Base-by-base conservation (phyloP, 2,113 vertebrate species). In the Epinephelus fuscoguttatus region DNA sequence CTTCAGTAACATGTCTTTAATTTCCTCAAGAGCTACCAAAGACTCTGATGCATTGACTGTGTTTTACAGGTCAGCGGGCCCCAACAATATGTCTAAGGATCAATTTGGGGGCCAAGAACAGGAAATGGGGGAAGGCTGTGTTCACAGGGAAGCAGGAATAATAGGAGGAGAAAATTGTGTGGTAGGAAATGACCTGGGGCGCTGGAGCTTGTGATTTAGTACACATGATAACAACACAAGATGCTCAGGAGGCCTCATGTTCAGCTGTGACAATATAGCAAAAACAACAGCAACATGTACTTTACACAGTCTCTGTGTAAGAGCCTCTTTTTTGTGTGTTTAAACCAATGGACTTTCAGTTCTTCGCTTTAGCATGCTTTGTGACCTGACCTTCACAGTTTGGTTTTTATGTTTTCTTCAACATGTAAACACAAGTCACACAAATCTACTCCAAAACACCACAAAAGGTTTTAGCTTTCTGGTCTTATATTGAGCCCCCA, bases 61-160 rank as follows among this genome's bases (percentile, higher is more conserved):
- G 86, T 86, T 95, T 96, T 94, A 95, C 27, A 89, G 96, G 93
- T 96, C 95, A 96, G 87, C 81, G 93, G 89, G 76, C 90, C 85
- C 85, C 66, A 75, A 91, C 94, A 95, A 95, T 94, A 92, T 86
- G 89, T 93, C 87, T 88, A 87, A 92, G 91, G 90, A 92, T 89
- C 93, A 90, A 95, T 95, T 94, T 94, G 88, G 93, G 92, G 85
- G 15, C 37, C 70, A 79, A 85, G 49, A 64, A 61, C 23, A 88
- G 87, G 78, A 89, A 85, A 86, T 77, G 61, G 75, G 77, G 70
- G 87, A 92, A 89, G 83, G 83, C 85, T 88, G 93, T 95, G 94
- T 90, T 73, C 75, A 25, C 61, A 30, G 68, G 75, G 62, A 93
- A 90, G 62, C 23, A 70, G 56, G 67, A 85, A 84, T 88, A 93